Conservation (phyloP, 1,140 invertebrate genomes). For the Phortica variegata region DNA sequence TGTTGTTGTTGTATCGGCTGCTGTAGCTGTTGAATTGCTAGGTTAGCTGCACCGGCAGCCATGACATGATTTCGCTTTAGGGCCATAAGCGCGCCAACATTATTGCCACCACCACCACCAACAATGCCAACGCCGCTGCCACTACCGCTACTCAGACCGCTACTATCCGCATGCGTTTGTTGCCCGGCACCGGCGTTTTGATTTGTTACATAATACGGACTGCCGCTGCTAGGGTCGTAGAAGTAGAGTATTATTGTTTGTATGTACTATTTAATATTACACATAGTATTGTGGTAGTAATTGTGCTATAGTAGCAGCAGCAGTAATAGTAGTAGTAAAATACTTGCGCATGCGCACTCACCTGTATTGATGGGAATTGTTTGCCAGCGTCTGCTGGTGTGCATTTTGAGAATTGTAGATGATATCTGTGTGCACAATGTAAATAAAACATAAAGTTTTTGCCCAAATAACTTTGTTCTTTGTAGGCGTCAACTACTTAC, state of each 20-base stretch:
- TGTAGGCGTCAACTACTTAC: conserved; percentile 17
- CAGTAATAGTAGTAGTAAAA: too few species aligned
- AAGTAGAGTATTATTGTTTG: too few species aligned
- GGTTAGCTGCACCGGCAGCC: conserved; percentile 20
- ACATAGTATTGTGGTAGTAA: too few species aligned
- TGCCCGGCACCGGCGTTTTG: conserved; percentile 32
- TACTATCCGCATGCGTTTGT: conserved; percentile 30
- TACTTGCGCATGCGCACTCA: conserved; percentile 6
- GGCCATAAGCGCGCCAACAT: conserved; percentile 47
- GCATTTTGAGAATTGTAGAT: conserved; percentile 53
- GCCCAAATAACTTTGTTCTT: not conserved
- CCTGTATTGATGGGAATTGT: conserved; percentile 55
- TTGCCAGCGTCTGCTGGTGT: conserved; percentile 43
- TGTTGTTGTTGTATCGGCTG: conserved; percentile 33
- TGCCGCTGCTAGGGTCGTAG: conserved; percentile 46
- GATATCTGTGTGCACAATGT: conserved; percentile 35
- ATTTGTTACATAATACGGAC: conserved; percentile 51
- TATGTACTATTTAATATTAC: too few species aligned
- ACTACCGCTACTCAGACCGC: not conserved
- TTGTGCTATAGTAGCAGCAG: too few species aligned
- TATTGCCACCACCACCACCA: conserved; percentile 20
- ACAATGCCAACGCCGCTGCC: conserved; percentile 12
- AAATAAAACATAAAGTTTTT: not conserved
- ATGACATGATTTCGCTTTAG: conserved; percentile 50
- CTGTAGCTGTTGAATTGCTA: conserved; percentile 22